Base-by-base conservation (phyloP, 2,888 invertebrate species). In the Drepanosiphum platanoidis region DNA sequence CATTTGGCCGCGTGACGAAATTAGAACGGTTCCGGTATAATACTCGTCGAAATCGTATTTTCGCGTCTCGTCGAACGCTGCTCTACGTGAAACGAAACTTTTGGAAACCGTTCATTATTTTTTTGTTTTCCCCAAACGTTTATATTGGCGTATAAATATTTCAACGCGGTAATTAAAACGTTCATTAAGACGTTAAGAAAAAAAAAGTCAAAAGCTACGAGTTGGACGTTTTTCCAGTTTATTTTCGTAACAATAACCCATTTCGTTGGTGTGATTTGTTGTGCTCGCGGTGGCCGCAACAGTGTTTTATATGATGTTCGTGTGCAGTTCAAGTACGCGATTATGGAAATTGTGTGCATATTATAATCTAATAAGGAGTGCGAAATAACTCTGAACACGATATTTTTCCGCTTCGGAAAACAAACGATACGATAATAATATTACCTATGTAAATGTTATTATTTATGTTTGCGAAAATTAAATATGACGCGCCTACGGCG, bases 261-360 rank as follows among this genome's bases (percentile, higher is more conserved):
- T 72, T 72, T 42, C 30, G 72, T 72, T 30, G 30, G 72, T 22
- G 70, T 30, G 27, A 72, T 42, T 72, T n/a, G 27, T n/a, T n/a
- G n/a, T n/a, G n/a, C n/a, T n/a, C n/a, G n/a, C n/a, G n/a, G n/a
- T 30, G 30, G n/a, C 30, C 34, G 27, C 30, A 30, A 30, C 36
- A 7, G n/a, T n/a, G 58, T 58, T n/a, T 42, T 42, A 32, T 36
- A 15, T 18, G 42, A 27, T 39, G 27, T 18, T 39, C 27, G 27
- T 72, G 18, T 30, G 39, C 36, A 39, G 8, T 27, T 42, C 30
- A 18, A 42, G 30, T 72, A 39, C 18, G 30, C 30, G 42, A 18
- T 72, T 72, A 72, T 72, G 72, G 58, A 58, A 58, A 22, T 58
- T 58, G 42, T n/a, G 42, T 72, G 42, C 42, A 42, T 72, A 72